Evolutionary conservation across 2,113 vertebrate genomes (phyloP), one percentile per base, ranked within the genome.

Genomic region (Cyprinodon tularosa): DNA sequence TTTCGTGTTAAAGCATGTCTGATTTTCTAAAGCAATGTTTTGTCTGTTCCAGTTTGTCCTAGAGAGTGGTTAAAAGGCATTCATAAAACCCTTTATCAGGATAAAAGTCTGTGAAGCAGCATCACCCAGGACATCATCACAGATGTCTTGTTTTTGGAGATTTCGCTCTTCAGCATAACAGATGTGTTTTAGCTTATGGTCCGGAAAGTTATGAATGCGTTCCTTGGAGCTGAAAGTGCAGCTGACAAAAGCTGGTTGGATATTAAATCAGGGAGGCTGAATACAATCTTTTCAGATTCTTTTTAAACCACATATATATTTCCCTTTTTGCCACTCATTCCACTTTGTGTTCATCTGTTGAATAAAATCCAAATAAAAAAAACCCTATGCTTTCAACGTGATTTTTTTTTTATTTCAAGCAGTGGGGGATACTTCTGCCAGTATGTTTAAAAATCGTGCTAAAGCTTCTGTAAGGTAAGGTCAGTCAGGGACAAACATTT

Each of bases 1-100:
- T n/a, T 53, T 85, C 80, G 71, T 80, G 76, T 86, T 78, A 71
- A 47, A 64, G 50, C 62, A 12, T 44, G 71, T 80, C 80, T n/a
- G 2, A 12, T 61, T 61, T 36, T 29, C 3, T 1, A 2, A 36
- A 61, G 22, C 0, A 11, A 45, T 36, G 22, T 2, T 61, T 61
- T 29, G n/a, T 60, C 44, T 2, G 2, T 45, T 11, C 9, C 44
- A 29, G 29, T 29, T 29, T 29, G 29, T 29, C 29, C 29, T 29
- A 29, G 1, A 29, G 29, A 29, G 29, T 29, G 29, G 29, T 29
- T 29, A 1, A 42, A 42, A 42, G 42, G 5, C 5, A 42, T 42
- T 42, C 42, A 9, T 42, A 57, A 57, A 15, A 6, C 50, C 50
- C 2, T 17, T 57, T n/a, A n/a, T 2, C n/a, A 2, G 50, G 7